Evolutionary conservation across 1,140 invertebrate species (phyloP).

Genomic region (Pseudobourletiella spinata): DNA sequence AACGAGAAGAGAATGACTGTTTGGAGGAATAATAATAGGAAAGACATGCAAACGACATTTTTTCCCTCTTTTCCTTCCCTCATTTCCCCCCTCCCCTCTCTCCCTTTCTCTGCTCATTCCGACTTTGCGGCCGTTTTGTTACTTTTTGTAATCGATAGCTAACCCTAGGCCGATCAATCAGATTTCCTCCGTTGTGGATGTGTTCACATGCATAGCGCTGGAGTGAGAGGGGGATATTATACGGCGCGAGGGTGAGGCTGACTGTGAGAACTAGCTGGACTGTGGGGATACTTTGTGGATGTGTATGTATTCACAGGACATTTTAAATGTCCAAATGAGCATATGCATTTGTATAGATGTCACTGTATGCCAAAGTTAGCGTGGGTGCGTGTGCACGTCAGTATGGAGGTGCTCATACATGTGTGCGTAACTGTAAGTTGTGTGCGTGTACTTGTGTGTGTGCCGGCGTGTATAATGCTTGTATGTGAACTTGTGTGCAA

Average conservation of each 20-base stretch:
- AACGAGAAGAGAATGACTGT: slow-evolving; percentile 13
- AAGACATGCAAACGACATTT: slow-evolving; percentile 34
- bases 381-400: no score
- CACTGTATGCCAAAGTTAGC: no score
- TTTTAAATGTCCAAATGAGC: no score
- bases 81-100: slow-evolving; percentile 1
- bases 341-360: no score
- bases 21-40: slow-evolving; percentile 22
- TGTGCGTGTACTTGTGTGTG: background rate
- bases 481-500: no score
- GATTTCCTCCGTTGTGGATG: slow-evolving; percentile 20
- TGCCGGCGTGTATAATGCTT: no score
- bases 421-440: background rate
- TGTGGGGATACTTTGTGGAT: no score
- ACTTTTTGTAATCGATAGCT: slow-evolving; percentile 32
- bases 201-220: background rate
- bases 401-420: background rate
- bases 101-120: background rate
- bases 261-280: no score
- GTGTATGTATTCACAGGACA: no score
- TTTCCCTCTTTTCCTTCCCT: slow-evolving; percentile 6
- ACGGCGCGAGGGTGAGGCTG: no score
- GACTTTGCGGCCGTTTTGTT: slow-evolving; percentile 19
- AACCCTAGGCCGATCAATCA: slow-evolving; percentile 31
- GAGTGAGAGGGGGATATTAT: no score